Evolutionary conservation across 2,888 invertebrate genomes (phyloP).

Genomic region (Cryptocephalus moraei): DNA sequence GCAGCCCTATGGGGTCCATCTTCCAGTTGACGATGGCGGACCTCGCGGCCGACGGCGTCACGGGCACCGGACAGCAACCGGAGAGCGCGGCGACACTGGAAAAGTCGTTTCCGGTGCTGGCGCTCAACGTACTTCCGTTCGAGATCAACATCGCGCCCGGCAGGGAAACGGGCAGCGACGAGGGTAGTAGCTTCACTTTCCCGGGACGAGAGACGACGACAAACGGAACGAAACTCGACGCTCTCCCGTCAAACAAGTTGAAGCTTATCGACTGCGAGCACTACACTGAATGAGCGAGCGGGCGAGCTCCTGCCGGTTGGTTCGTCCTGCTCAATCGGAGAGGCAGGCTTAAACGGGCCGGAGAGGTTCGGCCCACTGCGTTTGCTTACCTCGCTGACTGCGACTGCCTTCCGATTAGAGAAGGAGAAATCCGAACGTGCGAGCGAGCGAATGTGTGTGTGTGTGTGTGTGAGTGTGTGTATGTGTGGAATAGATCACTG

Average conservation of each 20-base stretch:
- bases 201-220: too few relatives aligned
- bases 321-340: constrained; percentile 14
- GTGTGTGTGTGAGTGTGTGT: too few relatives aligned
- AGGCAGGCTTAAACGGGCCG: constrained; percentile 32
- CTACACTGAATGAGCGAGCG: constrained; percentile 35
- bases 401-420: constrained; percentile 8
- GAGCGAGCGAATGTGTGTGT: constrained; percentile 13
- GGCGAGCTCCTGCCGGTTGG: background rate
- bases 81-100: constrained; percentile 36
- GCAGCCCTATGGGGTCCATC: constrained; percentile 48
- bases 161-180: background rate
- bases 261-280: constrained; percentile 26
- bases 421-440: constrained; percentile 9
- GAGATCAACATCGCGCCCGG: constrained; percentile 52
- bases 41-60: constrained; percentile 45
- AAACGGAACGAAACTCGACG: too few relatives aligned
- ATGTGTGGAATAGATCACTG: constrained; percentile 20
- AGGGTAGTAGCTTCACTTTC: background rate
- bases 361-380: constrained; percentile 32
- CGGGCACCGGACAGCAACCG: constrained; percentile 36
- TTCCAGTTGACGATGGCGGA: constrained; percentile 43
- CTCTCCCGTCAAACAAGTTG: background rate
- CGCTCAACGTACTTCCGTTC: constrained; percentile 43
- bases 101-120: constrained; percentile 39
- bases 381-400: constrained; percentile 22